Base-by-base conservation (phyloP, 2,113 vertebrate species). In the Hucho hucho region DNA sequence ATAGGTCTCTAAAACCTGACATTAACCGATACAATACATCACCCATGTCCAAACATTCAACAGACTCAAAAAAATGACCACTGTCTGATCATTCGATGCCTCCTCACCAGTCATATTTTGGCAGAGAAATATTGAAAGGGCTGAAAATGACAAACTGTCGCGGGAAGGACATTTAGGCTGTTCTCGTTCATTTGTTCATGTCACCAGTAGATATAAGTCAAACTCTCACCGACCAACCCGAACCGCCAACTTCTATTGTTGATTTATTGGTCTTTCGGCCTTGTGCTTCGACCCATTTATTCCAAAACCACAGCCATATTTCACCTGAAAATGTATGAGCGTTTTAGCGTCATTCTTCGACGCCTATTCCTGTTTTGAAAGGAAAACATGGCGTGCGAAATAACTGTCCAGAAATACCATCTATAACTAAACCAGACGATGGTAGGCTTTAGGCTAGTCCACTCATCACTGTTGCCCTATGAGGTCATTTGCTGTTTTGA, bases 181-280 rank as follows among this genome's bases (percentile, higher is more conserved):
- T 78, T 79, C 32, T 72, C 74, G 72, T 78, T 87, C 74, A 74
- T 77, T 82, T 85, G 80, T 70, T 76, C 75, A 69, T 83, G 87
- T 90, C 90, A 87, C 83, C 88, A 86, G 68, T 63, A 85, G 75
- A 87, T 82, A 79, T 72, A 81, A 83, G 86, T 83, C 83, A 82
- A 79, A 63, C 74, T 83, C 83, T 72, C 83, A 83, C 72, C 81
- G 74, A 58, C 49, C 49, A 18, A 18, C 4, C 64, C 59, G 28
- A 67, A 29, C 28, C 65, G 75, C 65, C 61, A 69, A 64, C 73
- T 75, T 76, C 58, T 68, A 65, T 58, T 69, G 61, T 74, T 90
- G 90, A 93, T 92, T 92, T 91, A 91, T 82, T 37, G 69, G 75
- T 84, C 77, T 84, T 75, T 87, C 85, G 76, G 64, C 79, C 70